phyloP scores from a whole-genome alignment of 2,888 invertebrate species.

The Thysanoteuthis rhombus region DNA sequence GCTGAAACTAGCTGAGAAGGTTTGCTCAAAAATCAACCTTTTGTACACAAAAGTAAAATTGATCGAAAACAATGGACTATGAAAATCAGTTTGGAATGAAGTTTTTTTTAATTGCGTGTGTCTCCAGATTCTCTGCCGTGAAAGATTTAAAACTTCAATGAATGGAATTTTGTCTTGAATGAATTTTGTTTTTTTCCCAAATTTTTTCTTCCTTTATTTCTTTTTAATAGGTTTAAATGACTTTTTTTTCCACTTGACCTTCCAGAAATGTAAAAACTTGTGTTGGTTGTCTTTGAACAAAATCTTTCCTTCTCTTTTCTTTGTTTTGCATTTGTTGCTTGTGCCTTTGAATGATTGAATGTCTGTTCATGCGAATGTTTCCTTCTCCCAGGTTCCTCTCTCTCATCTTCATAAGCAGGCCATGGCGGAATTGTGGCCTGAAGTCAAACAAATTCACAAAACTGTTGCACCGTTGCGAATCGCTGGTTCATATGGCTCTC shows the following conservation, averaged over 20 bases:
- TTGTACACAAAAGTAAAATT: too few species aligned
- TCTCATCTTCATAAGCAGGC: background rate
- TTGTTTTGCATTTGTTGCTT: background rate
- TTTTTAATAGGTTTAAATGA: too few species aligned
- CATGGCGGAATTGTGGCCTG: background rate
- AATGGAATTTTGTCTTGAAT: background rate
- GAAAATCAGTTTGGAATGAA: background rate
- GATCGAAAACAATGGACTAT: background rate
- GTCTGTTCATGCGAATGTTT: background rate
- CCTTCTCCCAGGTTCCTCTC: constrained; percentile 23
- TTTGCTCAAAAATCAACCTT: too few species aligned
- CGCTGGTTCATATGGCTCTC: background rate
- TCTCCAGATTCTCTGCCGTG: background rate
- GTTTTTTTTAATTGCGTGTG: background rate
- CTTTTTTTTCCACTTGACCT: background rate
- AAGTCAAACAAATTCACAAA: background rate
- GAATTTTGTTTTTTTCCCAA: background rate
- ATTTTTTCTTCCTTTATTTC: background rate
- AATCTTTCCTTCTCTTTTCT: background rate
- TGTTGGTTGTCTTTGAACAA: background rate
- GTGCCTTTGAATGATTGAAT: background rate
- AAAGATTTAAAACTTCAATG: background rate
- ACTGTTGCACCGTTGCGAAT: constrained; percentile 18
- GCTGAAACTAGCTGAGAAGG: too few species aligned
- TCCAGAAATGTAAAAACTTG: background rate